Conservation (phyloP, 2,113 vertebrate genomes). For the Phodopus roborovskii region DNA sequence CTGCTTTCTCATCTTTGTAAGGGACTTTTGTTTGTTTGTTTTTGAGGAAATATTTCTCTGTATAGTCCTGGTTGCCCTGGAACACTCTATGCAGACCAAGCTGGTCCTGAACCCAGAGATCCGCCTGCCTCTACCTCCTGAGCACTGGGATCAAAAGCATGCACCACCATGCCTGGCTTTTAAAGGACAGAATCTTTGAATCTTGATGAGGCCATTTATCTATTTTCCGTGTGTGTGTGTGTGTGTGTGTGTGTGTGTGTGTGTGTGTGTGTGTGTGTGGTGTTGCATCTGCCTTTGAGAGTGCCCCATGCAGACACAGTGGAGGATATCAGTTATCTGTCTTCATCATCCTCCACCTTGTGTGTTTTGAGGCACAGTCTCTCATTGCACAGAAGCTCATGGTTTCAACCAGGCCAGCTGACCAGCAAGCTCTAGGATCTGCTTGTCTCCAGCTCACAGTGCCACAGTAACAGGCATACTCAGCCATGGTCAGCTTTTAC, state of each 20-base stretch:
- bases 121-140: not conserved
- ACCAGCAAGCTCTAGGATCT: not conserved
- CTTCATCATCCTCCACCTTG: not conserved
- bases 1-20: not conserved
- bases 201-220: not conserved
- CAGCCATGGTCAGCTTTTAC: not conserved
- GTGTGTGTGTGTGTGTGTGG: not conserved
- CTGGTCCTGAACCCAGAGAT: not conserved
- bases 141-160: not conserved
- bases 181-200: not conserved
- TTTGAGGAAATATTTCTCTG: not conserved
- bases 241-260: not conserved
- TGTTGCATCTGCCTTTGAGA: not conserved
- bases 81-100: not conserved
- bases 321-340: not conserved
- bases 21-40: no score
- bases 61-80: not conserved
- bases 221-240: not conserved
- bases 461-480: not conserved
- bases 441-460: not conserved
- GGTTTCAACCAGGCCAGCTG: not conserved
- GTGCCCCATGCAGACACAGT: not conserved
- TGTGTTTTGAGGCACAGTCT: not conserved
- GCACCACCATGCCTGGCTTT: rapidly evolving
- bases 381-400: not conserved